Base-by-base conservation (phyloP, 35 echinoderm and acorn worm genomes). In the Amphiura filiformis region DNA sequence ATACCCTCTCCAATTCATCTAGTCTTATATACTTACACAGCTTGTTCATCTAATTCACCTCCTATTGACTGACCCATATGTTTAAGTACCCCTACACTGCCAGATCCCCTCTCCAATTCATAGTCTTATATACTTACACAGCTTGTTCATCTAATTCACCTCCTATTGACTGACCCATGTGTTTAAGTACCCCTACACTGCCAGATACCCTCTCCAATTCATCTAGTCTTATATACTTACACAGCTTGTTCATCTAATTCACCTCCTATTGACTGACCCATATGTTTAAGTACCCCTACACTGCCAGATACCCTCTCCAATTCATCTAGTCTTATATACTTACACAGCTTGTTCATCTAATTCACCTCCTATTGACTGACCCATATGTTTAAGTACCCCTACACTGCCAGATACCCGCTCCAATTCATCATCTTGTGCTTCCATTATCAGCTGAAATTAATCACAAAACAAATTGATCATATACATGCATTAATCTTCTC, bases 291-390 rank as follows among this genome's bases (percentile, higher is more conserved):
- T 28, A 97, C 92, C 28, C 88, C 82, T 0, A 97, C 95, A 57
- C 92, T 94, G 79, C 94, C 95, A 4, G 86, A 88, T 30, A 94
- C 92, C 32, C 92, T 85, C 22, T 89, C 95, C 38, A 94, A 76
- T 39, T 92, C 87, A 49, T 97, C n/a, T n/a, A 92, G n/a, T n/a
- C n/a, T n/a, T n/a, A n/a, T n/a, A 82, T 82, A 94, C 95, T 97
- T 84, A 97, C 95, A 97, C 89, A 82, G 95, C 95, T 80, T 97
- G 95, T 89, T 97, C 95, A 80, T 97, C 95, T 38, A 97, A 57
- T 65, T 97, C 95, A 41, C 90, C 94, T 33, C 95, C 92, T 81
- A 97, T 97, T 31, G 95, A 82, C 28, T 97, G 89, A 35, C 95
- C 91, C 95, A 97, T 97, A 78, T 92, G 81, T 61, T 94, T 94